Evolutionary conservation across 2,797 vertebrate genomes (phyloP), one percentile per base, ranked within the genome.

Genomic region (Rhinatrema bivittatum): DNA sequence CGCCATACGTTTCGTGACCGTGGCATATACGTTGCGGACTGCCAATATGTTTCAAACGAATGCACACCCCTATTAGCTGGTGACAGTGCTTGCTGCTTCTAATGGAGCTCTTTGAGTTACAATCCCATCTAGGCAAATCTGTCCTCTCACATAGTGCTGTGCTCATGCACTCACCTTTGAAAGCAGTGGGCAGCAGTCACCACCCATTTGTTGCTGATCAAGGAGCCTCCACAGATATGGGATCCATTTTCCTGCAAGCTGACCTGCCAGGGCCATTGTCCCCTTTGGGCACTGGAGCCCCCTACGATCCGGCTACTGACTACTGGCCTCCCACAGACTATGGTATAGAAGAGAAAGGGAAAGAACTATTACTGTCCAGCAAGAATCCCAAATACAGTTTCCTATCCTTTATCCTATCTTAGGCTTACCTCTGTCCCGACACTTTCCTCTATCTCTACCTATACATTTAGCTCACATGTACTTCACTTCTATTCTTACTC

Each of bases 131-230:
- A 17, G 13, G 32, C 16, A 19, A 2, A 10, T 9, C 11, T 35
- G 31, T 6, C 9, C 6, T 3, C 16, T 10, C 11, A 10, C 11
- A 9, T 15, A n/a, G n/a, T n/a, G n/a, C n/a, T n/a, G n/a, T n/a
- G n/a, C n/a, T n/a, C n/a, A n/a, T n/a, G n/a, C 5, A 44, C 50
- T 50, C 25, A 79, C 76, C 21, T 45, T 20, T 64, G 56, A 32
- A 79, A 66, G 52, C 88, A 91, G 53, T 76, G 53, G n/a, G 88
- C 85, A 1, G 74, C 70, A 1, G 67, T 88, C 36, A 91, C 16
- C 29, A 91, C 78, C 50, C 68, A 70, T 37, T 70, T 53, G 23
- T 51, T 8, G 1, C 77, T 40, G 34, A 91, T 68, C 15, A 92
- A 73, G 4, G 86, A 75, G 6, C 83, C 89, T 1, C 82, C 82